Base-by-base conservation (phyloP, 2,797 vertebrate species). In the Bufotes viridis region DNA sequence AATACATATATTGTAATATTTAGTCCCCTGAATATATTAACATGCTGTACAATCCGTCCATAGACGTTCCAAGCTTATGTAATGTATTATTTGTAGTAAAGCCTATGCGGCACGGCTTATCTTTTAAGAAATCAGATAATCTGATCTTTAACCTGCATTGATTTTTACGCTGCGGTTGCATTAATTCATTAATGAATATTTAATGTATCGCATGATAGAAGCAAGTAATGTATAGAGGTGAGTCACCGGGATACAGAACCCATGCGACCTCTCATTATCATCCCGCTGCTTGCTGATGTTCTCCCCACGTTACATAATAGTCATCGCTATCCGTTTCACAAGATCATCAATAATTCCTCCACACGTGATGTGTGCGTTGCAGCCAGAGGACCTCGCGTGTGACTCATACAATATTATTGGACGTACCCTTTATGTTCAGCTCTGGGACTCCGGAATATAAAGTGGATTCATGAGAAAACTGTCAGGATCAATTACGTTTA, bases 361-460 rank as follows among this genome's bases (percentile, higher is more conserved):
- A 24, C 70, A 51, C 18, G 51, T 83, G 70, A 78, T 65, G 72
- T 86, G 49, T 15, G 24, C 24, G 9, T 18, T 12, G 75, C 24
- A 34, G 75, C 60, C 61, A 18, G 9, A 57, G 72, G 51, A 72
- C 22, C 70, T 61, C 26, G 10, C 9, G 65, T 65, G 80, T 82
- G 86, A 87, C 70, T 87, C 86, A 87, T 61, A 18, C 42, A 17
- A 29, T 87, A 87, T 82, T 78, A 83, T 69, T 65, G 86, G 86
- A 63, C 69, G 58, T 83, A 82, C 58, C 58, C 58, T 42, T 87
- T 67, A 82, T 51, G 58, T 72, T 26, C 76, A 14, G 55, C 17
- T 34, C n/a, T 53, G 79, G 67, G 78, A 70, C 72, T 58, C 55
- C 81, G 58, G n/a, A 13, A 24, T 61, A 84, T 20, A 74, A 61